Base-by-base conservation (phyloP, 2,888 invertebrate genomes). In the Cancer borealis region DNA sequence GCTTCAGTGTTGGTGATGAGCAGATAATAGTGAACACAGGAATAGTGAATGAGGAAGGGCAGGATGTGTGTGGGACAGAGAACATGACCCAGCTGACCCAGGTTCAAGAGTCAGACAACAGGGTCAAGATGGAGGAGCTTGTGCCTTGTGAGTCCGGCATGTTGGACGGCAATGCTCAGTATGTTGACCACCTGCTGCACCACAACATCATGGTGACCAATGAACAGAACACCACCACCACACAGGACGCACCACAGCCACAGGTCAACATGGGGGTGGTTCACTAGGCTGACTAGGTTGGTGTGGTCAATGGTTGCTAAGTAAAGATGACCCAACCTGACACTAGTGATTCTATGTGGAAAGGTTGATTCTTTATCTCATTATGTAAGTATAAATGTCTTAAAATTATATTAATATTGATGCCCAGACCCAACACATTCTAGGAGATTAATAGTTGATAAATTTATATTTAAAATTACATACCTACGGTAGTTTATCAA, bases 391-490 rank as follows among this genome's bases (percentile, higher is more conserved):
- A 88, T 92, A 26, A 47, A 88, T 54, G 26, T 45, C 47, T 84
- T 92, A 84, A 49, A 92, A n/a, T 73, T 73, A 73, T 10, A 73
- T 73, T 26, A 73, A 26, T n/a, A 73, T 3, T 30, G 17, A 39
- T 10, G 17, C 46, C 45, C 46, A 88, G 84, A 84, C 39, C 10
- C 84, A 84, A 12, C 10, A 39, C n/a, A 39, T 84, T 84, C 10
- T 8, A 73, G 46, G 73, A 92, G 46, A 92, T 92, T 79, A 79
- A 92, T 84, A 92, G 73, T 47, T 92, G 79, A 49, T 84, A 92
- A n/a, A 92, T 84, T 66, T 26, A 49, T 84, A 92, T 79, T 4
- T 66, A 66, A 17, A 4, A 66, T 14, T 66, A 73, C 26, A 92
- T 92, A 92, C 46, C 14, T 60, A 91, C 14, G 26, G 12, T 39